These are phyloP conservation scores for Sitta europaea DNA, from an alignment of 2,113 vertebrate genomes.

Conservation along the genomic window DNA sequence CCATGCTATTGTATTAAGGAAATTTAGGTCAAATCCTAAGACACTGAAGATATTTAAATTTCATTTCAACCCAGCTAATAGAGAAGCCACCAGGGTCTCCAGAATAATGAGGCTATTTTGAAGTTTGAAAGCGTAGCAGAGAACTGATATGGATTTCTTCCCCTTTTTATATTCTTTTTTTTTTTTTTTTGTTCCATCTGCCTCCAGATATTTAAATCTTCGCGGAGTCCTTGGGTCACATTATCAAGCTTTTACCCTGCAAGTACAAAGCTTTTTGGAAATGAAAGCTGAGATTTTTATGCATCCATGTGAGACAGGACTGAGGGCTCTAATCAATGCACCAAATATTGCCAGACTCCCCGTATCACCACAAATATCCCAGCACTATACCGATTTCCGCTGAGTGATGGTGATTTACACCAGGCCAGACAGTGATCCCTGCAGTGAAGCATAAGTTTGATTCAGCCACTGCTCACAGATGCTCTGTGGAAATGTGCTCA, in stretches of 20 bases:
- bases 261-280: background rate
- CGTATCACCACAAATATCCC: background rate
- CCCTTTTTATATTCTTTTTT: background rate
- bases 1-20: background rate
- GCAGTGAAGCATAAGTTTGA: background rate
- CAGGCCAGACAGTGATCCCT: background rate
- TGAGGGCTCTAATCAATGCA: background rate
- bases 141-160: background rate
- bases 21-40: background rate
- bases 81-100: background rate
- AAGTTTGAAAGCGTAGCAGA: background rate
- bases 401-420: background rate
- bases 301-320: background rate
- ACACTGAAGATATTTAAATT: background rate
- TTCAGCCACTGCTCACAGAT: background rate
- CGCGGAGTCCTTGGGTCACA: background rate
- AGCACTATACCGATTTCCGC: background rate
- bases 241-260: background rate
- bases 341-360: background rate
- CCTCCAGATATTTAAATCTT: background rate
- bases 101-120: background rate
- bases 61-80: background rate
- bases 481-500: fast-evolving
- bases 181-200: background rate
- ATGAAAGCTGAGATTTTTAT: background rate